Base-by-base conservation (phyloP, 2,113 vertebrate species). In the Arenaria interpres region DNA sequence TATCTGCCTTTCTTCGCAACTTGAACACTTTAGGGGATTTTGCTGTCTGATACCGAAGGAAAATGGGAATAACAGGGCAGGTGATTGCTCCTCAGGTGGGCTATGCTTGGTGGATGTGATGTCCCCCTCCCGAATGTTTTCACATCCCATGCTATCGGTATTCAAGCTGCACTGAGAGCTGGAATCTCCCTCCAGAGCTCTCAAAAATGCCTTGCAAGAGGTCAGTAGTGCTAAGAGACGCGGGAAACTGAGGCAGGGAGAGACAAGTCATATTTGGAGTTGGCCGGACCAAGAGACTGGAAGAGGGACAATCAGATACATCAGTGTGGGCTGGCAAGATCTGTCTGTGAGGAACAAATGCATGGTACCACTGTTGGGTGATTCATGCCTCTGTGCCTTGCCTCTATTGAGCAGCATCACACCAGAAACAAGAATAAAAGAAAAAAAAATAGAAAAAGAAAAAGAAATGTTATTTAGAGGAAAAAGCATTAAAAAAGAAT, bases 401-500 rank as follows among this genome's bases (percentile, higher is more conserved):
- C 22, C 19, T 84, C 35, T 45, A 8, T 14, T 0, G 1, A 82
- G 53, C 24, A 78, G n/a, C n/a, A 63, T 30, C 85, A 48, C 3
- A 1, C 14, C 48, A 88, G 53, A 35, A 46, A 78, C 11, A 18
- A 73, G 74, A 54, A 41, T 57, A 16, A 46, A n/a, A 35, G 8
- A 41, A 14, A 10, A 50, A 64, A 64, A 89, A 53, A 45, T 28
- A 35, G 8, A 9, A 54, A 71, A 43, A 19, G 10, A 57, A 77
- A 74, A 90, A 53, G 19, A 92, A 96, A 85, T 24, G 48, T 93
- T 95, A 89, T 97, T 96, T 96, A 86, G 89, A 67, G 73, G 72
- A 74, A 95, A 91, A 94, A 80, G 21, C 59, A 43, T 96, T 97
- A 66, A 89, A 93, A 97, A 97, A 96, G 88, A 96, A 95, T 96